These are phyloP conservation scores for Aviceda subcristata DNA, from an alignment of 2,113 vertebrate genomes.

Conservation along the genomic window DNA sequence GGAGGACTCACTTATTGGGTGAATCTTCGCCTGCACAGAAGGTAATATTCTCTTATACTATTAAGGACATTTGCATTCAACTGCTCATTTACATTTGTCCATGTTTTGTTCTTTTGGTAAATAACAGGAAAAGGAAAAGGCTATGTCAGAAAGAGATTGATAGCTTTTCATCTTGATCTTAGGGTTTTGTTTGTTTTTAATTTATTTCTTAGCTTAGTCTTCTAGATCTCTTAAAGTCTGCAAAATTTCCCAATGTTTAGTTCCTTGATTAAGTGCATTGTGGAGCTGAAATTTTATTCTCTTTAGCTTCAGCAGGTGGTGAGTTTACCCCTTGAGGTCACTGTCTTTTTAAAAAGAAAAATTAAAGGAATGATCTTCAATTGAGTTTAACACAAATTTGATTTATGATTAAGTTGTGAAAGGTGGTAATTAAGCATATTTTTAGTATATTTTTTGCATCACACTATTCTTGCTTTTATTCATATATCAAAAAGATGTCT, in stretches of 20 bases:
- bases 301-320: not conserved
- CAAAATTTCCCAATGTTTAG: not conserved
- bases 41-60: not conserved
- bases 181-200: not conserved
- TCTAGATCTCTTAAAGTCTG: not conserved
- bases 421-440: not conserved
- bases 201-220: not conserved
- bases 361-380: not conserved
- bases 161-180: not conserved
- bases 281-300: not conserved
- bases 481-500: not conserved
- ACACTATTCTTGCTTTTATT: not conserved
- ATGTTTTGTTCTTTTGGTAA: not conserved
- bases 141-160: not conserved
- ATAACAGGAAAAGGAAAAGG: not conserved
- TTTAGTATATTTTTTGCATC: not conserved
- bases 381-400: not conserved
- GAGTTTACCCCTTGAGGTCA: not conserved
- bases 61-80: not conserved
- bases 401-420: not conserved
- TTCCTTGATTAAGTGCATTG: not conserved
- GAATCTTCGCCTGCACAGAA: not conserved
- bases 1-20: not conserved
- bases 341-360: not conserved
- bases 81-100: not conserved